Percentiles rank a stretch among this genome's conserved stretches.
These are phyloP conservation scores for Ctenomys sociabilis DNA, from an alignment of 2,113 vertebrate genomes.

Conservation along the genomic window DNA sequence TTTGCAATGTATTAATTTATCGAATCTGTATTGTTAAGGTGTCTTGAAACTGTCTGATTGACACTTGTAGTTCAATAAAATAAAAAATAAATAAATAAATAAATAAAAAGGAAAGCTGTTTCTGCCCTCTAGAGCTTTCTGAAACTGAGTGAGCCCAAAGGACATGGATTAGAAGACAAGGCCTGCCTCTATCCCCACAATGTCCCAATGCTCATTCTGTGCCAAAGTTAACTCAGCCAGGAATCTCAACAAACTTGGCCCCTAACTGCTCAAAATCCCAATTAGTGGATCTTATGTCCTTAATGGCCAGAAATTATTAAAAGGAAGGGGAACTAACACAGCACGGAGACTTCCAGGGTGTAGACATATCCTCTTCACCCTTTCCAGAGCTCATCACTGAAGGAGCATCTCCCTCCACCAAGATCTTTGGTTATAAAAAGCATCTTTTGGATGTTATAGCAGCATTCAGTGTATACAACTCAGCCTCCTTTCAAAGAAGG, in stretches of 20 bases:
- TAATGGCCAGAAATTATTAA: background rate
- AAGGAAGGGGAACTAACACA: background rate
- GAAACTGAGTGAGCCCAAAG: background rate
- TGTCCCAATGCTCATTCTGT: background rate
- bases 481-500: background rate
- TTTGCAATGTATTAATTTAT: too few relatives aligned
- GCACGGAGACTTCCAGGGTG: background rate
- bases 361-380: too few relatives aligned
- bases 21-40: too few relatives aligned
- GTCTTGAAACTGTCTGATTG: too few relatives aligned
- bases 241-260: background rate
- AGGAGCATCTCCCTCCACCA: background rate
- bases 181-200: background rate
- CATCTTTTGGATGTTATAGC: background rate
- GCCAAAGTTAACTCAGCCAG: background rate
- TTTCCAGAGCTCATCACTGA: background rate
- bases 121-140: background rate
- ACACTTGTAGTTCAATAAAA: too few relatives aligned
- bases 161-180: background rate
- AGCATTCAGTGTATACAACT: rapidly evolving
- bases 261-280: background rate
- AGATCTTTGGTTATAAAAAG: background rate
- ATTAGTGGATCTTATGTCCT: background rate
- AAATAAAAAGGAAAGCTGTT: background rate
- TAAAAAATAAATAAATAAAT: too few relatives aligned